Evolutionary conservation across 2,113 vertebrate species (phyloP), one percentile per base, ranked within the genome.

Genomic region (Electrona antarctica): DNA sequence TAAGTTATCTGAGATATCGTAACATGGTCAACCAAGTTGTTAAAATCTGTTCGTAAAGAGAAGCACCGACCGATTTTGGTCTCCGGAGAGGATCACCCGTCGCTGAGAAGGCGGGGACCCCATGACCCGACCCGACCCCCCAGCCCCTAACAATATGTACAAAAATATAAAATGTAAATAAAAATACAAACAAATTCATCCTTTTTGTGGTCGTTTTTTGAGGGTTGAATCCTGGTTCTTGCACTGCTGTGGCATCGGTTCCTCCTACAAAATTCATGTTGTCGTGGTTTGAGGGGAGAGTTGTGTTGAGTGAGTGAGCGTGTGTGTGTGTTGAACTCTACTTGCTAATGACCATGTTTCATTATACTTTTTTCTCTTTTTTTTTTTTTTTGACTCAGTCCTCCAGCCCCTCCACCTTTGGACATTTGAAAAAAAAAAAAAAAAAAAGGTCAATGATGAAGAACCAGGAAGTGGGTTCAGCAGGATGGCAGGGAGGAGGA

Each of bases 121-220:
- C 33, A 41, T 41, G 80, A 93, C 92, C 88, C 82, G 93, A 93
- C 94, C 93, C 94, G 91, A 84, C 93, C 94, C 93, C 90, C 84
- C 60, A 13, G 91, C 94, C 95, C 92, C 89, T 92, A 96, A 97
- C 94, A 96, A 96, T 97, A 98, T 97, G 95, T 97, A 97, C 96
- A 97, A 98, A 98, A 98, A 97, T 97, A 97, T 96, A 97, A 98
- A 98, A 98, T 96, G 96, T 97, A 97, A 98, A 98, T 96, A 96
- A 98, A 98, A 97, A 97, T 97, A 97, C 96, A 97, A 96, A 96
- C 94, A 93, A 96, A 97, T 96, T 94, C 94, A 41, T 96, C 93
- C 94, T 92, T 92, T 41, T 95, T 84, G 93, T 94, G 33, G 33
- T 41, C 33, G 33, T 41, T 41, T 41, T 41, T 93, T 94, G 94